These are phyloP conservation scores for Polyommatus icarus DNA, from an alignment of 2,888 invertebrate species.

Conservation along the genomic window DNA sequence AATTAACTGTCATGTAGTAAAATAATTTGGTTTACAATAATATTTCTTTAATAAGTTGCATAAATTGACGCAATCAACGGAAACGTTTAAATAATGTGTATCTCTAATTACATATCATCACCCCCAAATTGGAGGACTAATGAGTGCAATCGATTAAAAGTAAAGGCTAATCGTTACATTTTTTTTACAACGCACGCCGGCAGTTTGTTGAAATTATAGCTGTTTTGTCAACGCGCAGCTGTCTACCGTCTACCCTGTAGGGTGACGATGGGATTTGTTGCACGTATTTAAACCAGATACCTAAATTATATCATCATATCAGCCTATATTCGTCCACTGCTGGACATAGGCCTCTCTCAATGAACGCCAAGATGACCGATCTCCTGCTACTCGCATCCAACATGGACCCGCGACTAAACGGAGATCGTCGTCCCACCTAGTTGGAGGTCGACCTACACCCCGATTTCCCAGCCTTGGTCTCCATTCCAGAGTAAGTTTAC, in stretches of 20 bases:
- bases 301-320: too few relatives aligned
- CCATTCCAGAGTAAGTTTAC: too few relatives aligned
- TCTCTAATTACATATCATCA: constrained; percentile 26
- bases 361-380: too few relatives aligned
- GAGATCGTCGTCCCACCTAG: too few relatives aligned
- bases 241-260: constrained; percentile 33
- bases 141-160: constrained; percentile 44
- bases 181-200: constrained; percentile 39
- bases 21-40: neutral
- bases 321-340: too few relatives aligned
- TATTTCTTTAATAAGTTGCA: constrained; percentile 22
- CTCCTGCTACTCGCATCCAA: too few relatives aligned
- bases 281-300: too few relatives aligned
- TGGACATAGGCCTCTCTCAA: too few relatives aligned
- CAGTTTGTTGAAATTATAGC: constrained; percentile 54
- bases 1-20: neutral
- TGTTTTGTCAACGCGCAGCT: constrained; percentile 50
- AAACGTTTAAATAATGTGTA: constrained; percentile 18
- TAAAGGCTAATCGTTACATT: constrained; percentile 41
- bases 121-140: constrained; percentile 16
- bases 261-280: neutral
- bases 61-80: constrained; percentile 16
- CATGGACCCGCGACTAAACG: too few relatives aligned
- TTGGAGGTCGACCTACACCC: too few relatives aligned
- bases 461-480: too few relatives aligned